Evolutionary conservation across 2,797 vertebrate species (phyloP).

Genomic region (Rhinatrema bivittatum): DNA sequence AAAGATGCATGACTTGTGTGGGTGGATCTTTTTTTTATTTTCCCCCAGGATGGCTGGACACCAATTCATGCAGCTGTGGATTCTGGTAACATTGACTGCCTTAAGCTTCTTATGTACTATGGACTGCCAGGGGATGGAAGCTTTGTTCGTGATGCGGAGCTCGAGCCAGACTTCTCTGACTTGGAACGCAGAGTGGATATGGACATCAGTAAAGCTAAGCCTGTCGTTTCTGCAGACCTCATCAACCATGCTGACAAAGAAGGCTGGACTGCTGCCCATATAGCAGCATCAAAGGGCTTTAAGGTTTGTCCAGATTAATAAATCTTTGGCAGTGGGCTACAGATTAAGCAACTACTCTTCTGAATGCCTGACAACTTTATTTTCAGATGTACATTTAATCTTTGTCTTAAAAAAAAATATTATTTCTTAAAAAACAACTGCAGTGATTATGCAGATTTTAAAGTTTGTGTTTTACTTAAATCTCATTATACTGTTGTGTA

Average conservation of each 20-base stretch:
- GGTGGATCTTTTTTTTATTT: slow-evolving; percentile 13
- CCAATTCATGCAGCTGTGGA: slow-evolving; percentile 77
- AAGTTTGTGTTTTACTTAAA: too few species aligned
- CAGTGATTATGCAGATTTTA: too few species aligned
- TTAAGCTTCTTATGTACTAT: slow-evolving; percentile 78
- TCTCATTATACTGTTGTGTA: too few species aligned
- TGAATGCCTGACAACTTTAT: too few species aligned
- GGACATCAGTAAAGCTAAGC: slow-evolving; percentile 18
- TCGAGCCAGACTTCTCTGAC: slow-evolving; percentile 20
- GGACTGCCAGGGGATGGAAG: slow-evolving; percentile 21
- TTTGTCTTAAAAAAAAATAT: too few species aligned
- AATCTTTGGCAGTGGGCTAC: neutral
- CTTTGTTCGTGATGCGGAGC: slow-evolving; percentile 21
- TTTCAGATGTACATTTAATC: too few species aligned
- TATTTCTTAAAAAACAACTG: too few species aligned
- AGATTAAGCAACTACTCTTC: neutral
- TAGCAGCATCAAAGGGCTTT: slow-evolving; percentile 85
- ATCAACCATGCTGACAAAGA: slow-evolving; percentile 80
- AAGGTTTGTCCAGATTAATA: slow-evolving; percentile 69
- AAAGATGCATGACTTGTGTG: too few species aligned
- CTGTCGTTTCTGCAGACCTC: slow-evolving; percentile 62
- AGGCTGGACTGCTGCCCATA: slow-evolving; percentile 88
- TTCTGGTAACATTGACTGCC: slow-evolving; percentile 71
- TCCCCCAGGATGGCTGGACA: slow-evolving; percentile 77
- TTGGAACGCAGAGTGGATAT: slow-evolving; percentile 39